phyloP scores from a whole-genome alignment of 2,888 invertebrate genomes.

The Ophioninae sp. region DNA sequence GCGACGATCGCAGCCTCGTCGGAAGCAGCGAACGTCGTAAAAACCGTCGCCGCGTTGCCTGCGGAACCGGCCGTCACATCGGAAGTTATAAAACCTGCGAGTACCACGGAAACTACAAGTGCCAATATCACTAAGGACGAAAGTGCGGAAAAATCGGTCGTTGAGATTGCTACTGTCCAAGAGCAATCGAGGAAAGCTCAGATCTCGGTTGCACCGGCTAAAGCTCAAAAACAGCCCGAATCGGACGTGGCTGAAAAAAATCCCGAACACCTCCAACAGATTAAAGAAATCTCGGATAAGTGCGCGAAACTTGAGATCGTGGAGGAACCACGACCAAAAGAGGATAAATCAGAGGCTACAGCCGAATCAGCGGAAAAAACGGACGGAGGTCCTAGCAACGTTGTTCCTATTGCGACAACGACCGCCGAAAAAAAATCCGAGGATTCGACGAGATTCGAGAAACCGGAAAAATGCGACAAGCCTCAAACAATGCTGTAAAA shows the following conservation, averaged over 20 bases:
- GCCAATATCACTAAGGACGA: slow-evolving; percentile 13
- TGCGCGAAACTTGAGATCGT: slow-evolving; percentile 1
- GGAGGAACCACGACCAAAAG: slow-evolving; percentile 2
- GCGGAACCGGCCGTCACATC: slow-evolving; percentile 18
- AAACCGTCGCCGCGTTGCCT: slow-evolving; percentile 24
- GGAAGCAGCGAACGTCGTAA: slow-evolving; percentile 3
- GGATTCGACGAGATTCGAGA: slow-evolving; percentile 32
- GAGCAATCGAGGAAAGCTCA: slow-evolving; percentile 39
- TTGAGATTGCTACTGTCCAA: slow-evolving; percentile 36
- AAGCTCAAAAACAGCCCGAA: not conserved
- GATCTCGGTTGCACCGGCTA: slow-evolving; percentile 31
- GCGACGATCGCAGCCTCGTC: not conserved
- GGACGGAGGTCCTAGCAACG: slow-evolving; percentile 1
- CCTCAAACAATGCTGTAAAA: slow-evolving; percentile 55
- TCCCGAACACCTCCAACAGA: not conserved
- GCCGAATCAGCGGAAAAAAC: slow-evolving; percentile 19
- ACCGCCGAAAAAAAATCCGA: slow-evolving; percentile 36
- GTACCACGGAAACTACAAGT: slow-evolving; percentile 16
- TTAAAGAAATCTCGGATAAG: not conserved
- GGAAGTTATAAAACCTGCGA: not conserved
- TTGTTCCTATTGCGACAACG: not conserved
- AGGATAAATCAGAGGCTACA: slow-evolving; percentile 4
- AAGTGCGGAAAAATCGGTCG: slow-evolving; percentile 19
- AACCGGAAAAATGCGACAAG: slow-evolving; percentile 44
- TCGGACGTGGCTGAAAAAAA: not conserved